phyloP scores from a whole-genome alignment of 64 coral and sea anemone genomes.

The Pocillopora verrucosa region DNA sequence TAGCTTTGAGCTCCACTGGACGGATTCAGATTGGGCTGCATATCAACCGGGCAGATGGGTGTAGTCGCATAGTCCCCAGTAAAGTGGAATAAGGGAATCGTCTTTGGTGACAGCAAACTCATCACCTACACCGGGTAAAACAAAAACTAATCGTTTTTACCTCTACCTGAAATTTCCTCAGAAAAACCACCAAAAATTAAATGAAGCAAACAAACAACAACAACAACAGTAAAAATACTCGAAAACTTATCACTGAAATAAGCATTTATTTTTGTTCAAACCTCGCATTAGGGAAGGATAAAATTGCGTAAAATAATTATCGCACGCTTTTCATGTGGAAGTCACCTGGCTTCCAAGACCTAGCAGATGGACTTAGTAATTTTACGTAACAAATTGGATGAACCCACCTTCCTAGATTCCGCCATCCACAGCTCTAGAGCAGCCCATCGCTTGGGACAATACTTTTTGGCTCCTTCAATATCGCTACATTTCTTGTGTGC shows the following conservation, averaged over 20 bases:
- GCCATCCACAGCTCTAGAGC: slow-evolving; percentile 74
- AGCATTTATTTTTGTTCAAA: no score
- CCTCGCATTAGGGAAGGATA: no score
- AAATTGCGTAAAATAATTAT: no score
- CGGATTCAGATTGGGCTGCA: slow-evolving; percentile 68
- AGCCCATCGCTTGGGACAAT: slow-evolving; percentile 76
- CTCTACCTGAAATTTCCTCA: background rate
- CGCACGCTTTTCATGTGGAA: no score
- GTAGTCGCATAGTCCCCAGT: slow-evolving; percentile 75
- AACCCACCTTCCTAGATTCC: slow-evolving; percentile 71
- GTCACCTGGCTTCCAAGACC: no score
- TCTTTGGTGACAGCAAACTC: slow-evolving; percentile 76
- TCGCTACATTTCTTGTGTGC: slow-evolving; percentile 58
- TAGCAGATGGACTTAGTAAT: no score
- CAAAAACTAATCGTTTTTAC: background rate
- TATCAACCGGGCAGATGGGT: slow-evolving; percentile 79
- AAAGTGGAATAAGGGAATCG: slow-evolving; percentile 75
- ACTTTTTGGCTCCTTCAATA: slow-evolving; percentile 61
- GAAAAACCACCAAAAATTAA: no score
- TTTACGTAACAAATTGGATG: background rate
- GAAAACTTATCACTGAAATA: no score
- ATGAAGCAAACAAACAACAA: background rate
- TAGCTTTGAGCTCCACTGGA: slow-evolving; percentile 76
- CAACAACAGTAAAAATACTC: no score
- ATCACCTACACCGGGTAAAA: slow-evolving; percentile 57